Conservation (phyloP, 2,888 invertebrate species). For the Sinotaia quadrata region DNA sequence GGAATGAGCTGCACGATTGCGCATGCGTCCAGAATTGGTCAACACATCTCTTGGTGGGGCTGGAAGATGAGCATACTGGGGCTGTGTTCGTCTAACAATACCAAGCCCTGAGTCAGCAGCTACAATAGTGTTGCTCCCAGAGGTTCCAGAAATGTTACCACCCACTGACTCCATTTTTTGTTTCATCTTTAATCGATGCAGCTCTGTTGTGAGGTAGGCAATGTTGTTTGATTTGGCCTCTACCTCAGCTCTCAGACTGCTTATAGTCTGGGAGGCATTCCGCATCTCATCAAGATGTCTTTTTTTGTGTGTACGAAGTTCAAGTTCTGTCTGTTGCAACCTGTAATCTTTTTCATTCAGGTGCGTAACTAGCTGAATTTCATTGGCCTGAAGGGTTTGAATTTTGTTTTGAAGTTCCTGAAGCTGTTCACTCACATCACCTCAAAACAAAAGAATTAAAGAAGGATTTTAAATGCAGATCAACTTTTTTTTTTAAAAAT, state of each 20-base stretch:
- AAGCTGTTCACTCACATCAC: constrained; percentile 24
- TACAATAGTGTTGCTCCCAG: constrained; percentile 17
- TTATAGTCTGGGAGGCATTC: constrained; percentile 38
- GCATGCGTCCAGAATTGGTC: constrained; percentile 40
- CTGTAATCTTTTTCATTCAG: constrained; percentile 54
- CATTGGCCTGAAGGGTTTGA: constrained; percentile 19
- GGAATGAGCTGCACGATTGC: constrained; percentile 34
- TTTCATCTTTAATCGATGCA: constrained; percentile 54
- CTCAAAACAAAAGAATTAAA: too few species aligned
- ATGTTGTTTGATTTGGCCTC: constrained; percentile 64
- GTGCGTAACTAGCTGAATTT: constrained; percentile 33
- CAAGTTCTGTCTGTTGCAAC: constrained; percentile 54
- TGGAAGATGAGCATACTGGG: constrained; percentile 32
- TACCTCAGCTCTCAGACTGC: constrained; percentile 56
- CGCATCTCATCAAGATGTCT: constrained; percentile 58
- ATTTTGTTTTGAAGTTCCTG: constrained; percentile 28
- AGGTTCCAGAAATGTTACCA: not conserved
- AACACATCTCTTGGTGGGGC: constrained; percentile 51
- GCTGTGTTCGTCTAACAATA: constrained; percentile 3
- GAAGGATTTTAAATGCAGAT: too few species aligned
- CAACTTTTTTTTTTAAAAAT: too few species aligned
- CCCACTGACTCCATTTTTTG: constrained; percentile 16
- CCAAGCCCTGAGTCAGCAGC: not conserved
- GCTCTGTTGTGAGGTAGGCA: constrained; percentile 63
- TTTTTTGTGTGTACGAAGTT: constrained; percentile 56